These are phyloP conservation scores for Cuculus canorus DNA, from an alignment of 2,797 vertebrate genomes.

Conservation along the genomic window DNA sequence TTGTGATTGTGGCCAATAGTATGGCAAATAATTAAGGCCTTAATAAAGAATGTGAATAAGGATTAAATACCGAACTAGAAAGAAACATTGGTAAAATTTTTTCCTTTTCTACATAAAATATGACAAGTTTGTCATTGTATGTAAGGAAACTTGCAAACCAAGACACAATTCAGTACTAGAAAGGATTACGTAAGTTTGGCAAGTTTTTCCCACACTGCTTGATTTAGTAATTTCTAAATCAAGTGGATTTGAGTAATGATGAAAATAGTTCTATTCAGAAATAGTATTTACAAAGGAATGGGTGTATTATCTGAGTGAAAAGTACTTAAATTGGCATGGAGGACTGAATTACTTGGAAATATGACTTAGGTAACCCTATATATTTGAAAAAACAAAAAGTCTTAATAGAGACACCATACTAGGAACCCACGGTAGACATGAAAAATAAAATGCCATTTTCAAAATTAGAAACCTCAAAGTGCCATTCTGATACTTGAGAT, in stretches of 20 bases:
- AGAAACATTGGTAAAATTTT: not conserved
- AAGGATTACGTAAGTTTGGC: not conserved
- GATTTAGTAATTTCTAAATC: not conserved
- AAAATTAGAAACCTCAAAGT: not conserved
- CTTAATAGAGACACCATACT: not conserved
- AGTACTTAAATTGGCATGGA: not conserved
- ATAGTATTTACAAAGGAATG: not conserved
- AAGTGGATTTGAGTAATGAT: not conserved
- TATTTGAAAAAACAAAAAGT: not conserved
- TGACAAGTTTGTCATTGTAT: not conserved
- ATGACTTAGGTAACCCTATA: not conserved
- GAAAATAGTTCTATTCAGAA: not conserved
- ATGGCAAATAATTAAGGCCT: not conserved
- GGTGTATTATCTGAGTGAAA: not conserved
- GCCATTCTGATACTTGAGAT: not conserved
- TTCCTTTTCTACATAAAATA: not conserved
- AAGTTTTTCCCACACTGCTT: not conserved
- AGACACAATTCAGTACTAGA: not conserved
- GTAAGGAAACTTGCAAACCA: not conserved
- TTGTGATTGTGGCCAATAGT: not conserved
- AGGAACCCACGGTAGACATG: not conserved
- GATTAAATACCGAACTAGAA: not conserved
- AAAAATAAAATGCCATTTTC: not conserved
- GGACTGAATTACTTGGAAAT: not conserved
- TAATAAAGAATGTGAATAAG: not conserved